Evolutionary conservation across 2,797 vertebrate species (phyloP).

Genomic region (Tarsius wallacei): DNA sequence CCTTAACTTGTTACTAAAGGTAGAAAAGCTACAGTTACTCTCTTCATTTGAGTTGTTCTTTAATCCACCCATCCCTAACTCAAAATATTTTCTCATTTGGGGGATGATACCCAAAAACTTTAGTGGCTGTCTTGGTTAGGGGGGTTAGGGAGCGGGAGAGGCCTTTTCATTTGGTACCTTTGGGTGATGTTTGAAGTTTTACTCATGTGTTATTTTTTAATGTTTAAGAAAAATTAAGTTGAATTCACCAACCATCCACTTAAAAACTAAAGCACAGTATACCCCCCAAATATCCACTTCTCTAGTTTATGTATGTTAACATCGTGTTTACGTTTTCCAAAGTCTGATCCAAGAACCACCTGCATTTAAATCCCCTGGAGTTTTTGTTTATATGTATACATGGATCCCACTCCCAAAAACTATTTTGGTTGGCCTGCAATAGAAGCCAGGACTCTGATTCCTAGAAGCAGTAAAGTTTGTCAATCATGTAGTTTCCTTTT

Average conservation of each 20-base stretch:
- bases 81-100: not conserved
- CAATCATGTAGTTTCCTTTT: not conserved
- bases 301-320: not conserved
- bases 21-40: not conserved
- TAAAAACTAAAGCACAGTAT: conserved; percentile 13
- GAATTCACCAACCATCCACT: conserved; percentile 3
- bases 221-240: not conserved
- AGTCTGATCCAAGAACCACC: not conserved
- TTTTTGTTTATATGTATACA: not conserved
- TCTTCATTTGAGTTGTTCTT: not conserved
- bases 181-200: not conserved
- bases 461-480: not conserved
- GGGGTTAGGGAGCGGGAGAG: not conserved
- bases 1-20: not conserved
- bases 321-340: not conserved
- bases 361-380: not conserved
- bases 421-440: not conserved
- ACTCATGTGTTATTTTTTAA: not conserved
- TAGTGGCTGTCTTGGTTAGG: not conserved
- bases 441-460: not conserved
- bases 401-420: not conserved
- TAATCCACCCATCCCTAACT: not conserved
- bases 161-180: not conserved
- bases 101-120: not conserved
- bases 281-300: not conserved